Evolutionary conservation across 2,113 vertebrate species (phyloP), one percentile per base, ranked within the genome.

Genomic region (Peucedramus taeniatus): DNA sequence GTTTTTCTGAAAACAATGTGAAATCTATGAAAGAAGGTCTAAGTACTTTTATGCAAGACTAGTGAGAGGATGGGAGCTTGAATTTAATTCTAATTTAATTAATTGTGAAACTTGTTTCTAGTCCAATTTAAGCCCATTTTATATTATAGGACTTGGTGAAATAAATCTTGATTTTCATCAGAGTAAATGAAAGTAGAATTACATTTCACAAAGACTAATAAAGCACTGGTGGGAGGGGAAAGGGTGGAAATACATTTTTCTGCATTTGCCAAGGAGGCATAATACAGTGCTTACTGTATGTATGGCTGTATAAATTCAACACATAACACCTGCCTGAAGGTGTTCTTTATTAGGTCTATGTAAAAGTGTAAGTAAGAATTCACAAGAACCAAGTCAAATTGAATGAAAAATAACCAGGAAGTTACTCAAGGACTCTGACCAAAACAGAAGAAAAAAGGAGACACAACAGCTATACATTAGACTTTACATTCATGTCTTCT

Each of bases 81-180:
- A 70, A 40, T 93, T 87, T 93, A 94, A 86, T 88, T 95, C 54
- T n/a, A 3, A 64, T 82, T 64, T 80, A 61, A 77, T 91, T 60
- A 75, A 77, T 63, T 63, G 24, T 19, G 30, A 79, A n/a, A 39
- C 18, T 83, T 30, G 18, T 63, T 94, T 93, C 61, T 56, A 28
- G 56, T 87, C 35, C 26, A 71, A 19, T 72, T 56, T 72, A 76
- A 65, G 64, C 28, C 42, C 15, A 16, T 66, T 93, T 82, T 76
- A 37, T 82, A 66, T 77, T 77, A 3, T 37, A 49, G 49, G 44
- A 54, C 54, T 74, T 82, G n/a, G 28, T 82, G 68, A 92, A 83
- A 44, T 80, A 75, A 47, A 44, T 87, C 45, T 83, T 84, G 30
- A 54, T 89, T 91, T 93, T 74, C 40, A 39, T 91, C 65, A 47